Conservation (phyloP, 2,113 vertebrate genomes). For the Eurypyga helias region DNA sequence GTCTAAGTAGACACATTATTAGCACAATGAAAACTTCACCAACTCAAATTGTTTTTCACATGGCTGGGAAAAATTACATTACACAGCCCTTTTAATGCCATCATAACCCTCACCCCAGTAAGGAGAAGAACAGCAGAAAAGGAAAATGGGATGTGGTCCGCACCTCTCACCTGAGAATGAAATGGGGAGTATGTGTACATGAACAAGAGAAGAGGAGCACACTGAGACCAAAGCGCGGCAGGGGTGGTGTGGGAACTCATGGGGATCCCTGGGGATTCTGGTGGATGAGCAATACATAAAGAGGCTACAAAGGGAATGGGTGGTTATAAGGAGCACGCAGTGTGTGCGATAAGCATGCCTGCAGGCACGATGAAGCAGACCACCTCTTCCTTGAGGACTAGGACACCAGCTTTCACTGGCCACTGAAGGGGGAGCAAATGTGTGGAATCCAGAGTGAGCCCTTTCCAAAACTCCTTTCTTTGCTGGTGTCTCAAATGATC, state of each 20-base stretch:
- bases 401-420: background rate
- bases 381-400: background rate
- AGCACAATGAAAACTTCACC: background rate
- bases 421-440: rapidly evolving
- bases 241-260: background rate
- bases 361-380: background rate
- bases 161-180: background rate
- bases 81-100: background rate
- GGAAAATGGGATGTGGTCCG: background rate
- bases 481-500: background rate
- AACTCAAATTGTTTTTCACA: background rate
- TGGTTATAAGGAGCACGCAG: background rate
- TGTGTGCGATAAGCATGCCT: background rate
- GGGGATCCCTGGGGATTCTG: background rate
- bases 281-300: background rate
- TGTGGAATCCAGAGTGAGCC: rapidly evolving
- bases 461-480: background rate
- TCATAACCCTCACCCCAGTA: background rate
- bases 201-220: background rate
- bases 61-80: background rate
- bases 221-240: background rate
- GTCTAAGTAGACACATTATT: background rate
- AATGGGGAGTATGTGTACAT: background rate
- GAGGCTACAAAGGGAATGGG: background rate
- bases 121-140: background rate